These are phyloP conservation scores for Dolichopus griseipennis DNA, from an alignment of 2,888 invertebrate species.

Conservation along the genomic window DNA sequence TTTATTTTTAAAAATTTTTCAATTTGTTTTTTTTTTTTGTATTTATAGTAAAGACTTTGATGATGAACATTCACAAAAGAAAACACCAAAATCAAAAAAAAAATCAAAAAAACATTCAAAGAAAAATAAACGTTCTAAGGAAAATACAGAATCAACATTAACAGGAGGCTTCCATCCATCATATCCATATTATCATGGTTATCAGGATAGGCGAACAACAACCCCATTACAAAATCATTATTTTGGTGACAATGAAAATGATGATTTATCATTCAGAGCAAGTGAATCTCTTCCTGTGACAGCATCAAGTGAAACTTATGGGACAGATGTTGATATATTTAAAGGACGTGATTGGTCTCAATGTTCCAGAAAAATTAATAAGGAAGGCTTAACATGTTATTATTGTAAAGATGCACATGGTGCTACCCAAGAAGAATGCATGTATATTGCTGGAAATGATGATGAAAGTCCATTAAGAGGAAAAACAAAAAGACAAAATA, in stretches of 20 bases:
- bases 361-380: constrained; percentile 59
- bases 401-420: constrained; percentile 61
- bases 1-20: neutral
- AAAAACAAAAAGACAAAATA: neutral
- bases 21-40: neutral
- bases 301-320: constrained; percentile 44
- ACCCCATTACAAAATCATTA: neutral
- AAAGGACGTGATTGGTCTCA: constrained; percentile 61
- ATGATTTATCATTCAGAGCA: constrained; percentile 7
- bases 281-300: constrained; percentile 9
- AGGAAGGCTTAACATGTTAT: constrained; percentile 67
- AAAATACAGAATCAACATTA: neutral
- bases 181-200: constrained; percentile 5
- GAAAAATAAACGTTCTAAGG: neutral
- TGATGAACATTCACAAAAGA: neutral
- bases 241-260: neutral
- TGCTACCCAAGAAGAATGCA: constrained; percentile 67
- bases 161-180: neutral
- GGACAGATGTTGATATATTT: constrained; percentile 63
- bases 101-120: neutral
- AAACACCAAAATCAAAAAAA: neutral
- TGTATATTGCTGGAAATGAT: constrained; percentile 59
- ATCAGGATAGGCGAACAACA: neutral
- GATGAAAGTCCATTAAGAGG: neutral
- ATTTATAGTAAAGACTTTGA: neutral